Base-by-base conservation (phyloP, 1,140 invertebrate genomes). In the Macrobrachium nipponense region DNA sequence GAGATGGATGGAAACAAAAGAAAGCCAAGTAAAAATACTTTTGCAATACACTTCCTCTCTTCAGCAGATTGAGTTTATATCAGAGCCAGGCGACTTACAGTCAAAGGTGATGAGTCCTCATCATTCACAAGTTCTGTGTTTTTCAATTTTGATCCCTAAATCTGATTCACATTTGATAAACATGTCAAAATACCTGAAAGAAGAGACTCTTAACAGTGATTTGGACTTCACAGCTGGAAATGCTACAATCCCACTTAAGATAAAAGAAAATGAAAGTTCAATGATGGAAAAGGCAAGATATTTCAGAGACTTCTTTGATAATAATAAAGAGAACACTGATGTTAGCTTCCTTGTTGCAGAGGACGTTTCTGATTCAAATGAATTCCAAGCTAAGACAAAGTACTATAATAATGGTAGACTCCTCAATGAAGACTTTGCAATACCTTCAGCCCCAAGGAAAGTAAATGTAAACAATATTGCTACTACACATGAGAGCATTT, bases 21-120 rank as follows among this genome's bases (percentile, higher is more conserved):
- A 62, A 27, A 79, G 27, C 18, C 59, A 60, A 36, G 20, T 79
- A 79, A 59, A 79, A 51, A 60, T 79, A 20, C 77, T 79, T 60
- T 60, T 61, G 18, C 58, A 79, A 60, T 79, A 79, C 60, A 27
- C 23, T 10, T 18, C 11, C 10, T n/a, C 77, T n/a, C 18, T 79
- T 58, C 17, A 11, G 8, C 58, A 79, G n/a, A 79, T 79, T 51
- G 23, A 61, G 23, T 79, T 79, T 62, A 59, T 20, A 5, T 60
- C 77, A 36, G 17, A 79, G 5, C 77, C 77, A 61, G 77, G 77
- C 23, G 77, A 79, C 15, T 79, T 79, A 60, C 20, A 79, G 59
- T 79, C 77, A 11, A 17, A 60, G 58, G 27, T 79, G 5, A 79
- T 79, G 77, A 79, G 59, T 27, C 77, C 77, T 10, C 15, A 79